Base-by-base conservation (phyloP, 2,113 vertebrate genomes). In the Urocitellus parryii region DNA sequence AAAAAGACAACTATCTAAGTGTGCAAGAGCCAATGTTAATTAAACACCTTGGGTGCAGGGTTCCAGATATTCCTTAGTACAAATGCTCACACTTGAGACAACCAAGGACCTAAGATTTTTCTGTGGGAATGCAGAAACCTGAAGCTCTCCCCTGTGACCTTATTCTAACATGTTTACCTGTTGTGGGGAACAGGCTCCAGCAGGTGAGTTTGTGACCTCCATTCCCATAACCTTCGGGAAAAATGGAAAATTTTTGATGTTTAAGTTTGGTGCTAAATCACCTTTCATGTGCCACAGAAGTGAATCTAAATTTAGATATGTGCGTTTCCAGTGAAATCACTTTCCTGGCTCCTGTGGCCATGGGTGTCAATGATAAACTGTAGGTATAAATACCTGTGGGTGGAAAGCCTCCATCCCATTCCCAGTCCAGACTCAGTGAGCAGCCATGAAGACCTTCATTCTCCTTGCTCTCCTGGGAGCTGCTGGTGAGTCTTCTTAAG, bases 401-500 rank as follows among this genome's bases (percentile, higher is more conserved):
- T 18, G 45, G 17, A 56, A 58, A 13, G 4, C 9, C 37, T 51
- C 61, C 48, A 11, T 10, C 3, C 9, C 29, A 20, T 3, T 80
- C 22, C 5, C 32, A 77, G 67, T 10, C 9, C 34, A 72, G 25
- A 67, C 18, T 18, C 34, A 8, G n/a, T 32, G 70, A 84, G 39
- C 56, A 92, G 45, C 27, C 90, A 96, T 96, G 97, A 97, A 94
- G 92, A 67, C 56, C 37, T 70, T 96, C 34, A 10, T 96, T 78
- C 65, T 97, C 32, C 63, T 97, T 11, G 68, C 74, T 82, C n/a
- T 97, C 51, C 58, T 97, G 88, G 94, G 96, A 76, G 81, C 37
- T 6, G 63, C 94, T 91, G 94, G 88, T 98, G 34, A 97, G 94
- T 95, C 45, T 34, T 68, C 25, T 68, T 27, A 53, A 13, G 27